Evolutionary conservation across 2,797 vertebrate genomes (phyloP), one percentile per base, ranked within the genome.

Genomic region (Sebastes dallii): DNA sequence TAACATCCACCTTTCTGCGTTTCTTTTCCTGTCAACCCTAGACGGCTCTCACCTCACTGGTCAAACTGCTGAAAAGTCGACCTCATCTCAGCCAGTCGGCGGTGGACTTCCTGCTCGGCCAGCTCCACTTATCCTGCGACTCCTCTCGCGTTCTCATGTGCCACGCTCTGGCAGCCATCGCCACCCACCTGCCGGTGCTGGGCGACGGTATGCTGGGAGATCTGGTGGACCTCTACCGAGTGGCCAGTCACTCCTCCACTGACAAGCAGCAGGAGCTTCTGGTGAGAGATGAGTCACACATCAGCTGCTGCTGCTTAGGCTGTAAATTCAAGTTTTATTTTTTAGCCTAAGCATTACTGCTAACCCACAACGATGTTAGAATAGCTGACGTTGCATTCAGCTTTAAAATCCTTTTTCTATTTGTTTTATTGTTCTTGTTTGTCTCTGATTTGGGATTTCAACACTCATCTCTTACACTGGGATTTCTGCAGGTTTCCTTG

Each of bases 241-340:
- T 97, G 71, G 97, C 97, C 36, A 96, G 97, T 74, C 95, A 89
- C 42, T 97, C 97, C 16, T 92, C 96, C 66, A 97, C 97, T 0
- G 96, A 97, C 92, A 97, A 98, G 89, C 97, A 99, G 76, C 99
- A 99, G 77, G 98, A 99, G 78, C 97, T 99, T 78, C 93, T 99
- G 97, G 98, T 99, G 89, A 97, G 96, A 52, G 24, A 56, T 3
- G 27, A 71, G 14, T 72, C 74, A 73, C 4, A 20, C 39, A 7
- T 79, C 62, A 27, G 30, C 50, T 66, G 52, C 27, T 46, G 52
- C 27, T 46, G 66, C 32, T 55, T 7, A 3, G 22, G 60, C 50
- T 29, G 18, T 16, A 14, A 64, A 64, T 24, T 60, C 5, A 54
- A 59, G 29, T 20, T 50, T 60, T 11, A 55, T 27, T 34, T 55